Conservation (phyloP, 2,888 invertebrate genomes). For the Plagiodera versicolora region DNA sequence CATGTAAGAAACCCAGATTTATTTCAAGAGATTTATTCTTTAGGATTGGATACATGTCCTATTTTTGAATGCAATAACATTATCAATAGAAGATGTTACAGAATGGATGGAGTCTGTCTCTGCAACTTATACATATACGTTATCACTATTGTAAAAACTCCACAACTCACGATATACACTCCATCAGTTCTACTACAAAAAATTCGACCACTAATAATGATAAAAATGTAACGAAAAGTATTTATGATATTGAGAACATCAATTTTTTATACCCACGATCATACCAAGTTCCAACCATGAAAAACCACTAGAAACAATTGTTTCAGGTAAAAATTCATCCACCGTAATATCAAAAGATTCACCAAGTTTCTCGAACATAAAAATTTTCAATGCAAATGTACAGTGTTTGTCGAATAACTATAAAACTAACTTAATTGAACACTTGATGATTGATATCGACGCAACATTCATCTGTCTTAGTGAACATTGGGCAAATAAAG, state of each 20-base stretch:
- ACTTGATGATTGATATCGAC: conserved; percentile 4
- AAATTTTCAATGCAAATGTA: conserved; percentile 2
- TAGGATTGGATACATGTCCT: background rate
- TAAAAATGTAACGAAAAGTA: conserved; percentile 2
- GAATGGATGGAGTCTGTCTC: conserved; percentile 4
- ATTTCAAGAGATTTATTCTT: conserved; percentile 2
- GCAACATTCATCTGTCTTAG: conserved; percentile 2
- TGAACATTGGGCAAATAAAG: conserved; percentile 11
- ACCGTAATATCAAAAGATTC: background rate
- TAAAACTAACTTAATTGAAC: background rate
- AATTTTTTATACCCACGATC: conserved; percentile 2
- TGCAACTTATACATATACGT: background rate
- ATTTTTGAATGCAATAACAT: conserved; percentile 1
- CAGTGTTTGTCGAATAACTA: conserved; percentile 12
- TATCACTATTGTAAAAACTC: conserved; percentile 1
- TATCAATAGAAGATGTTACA: conserved; percentile 4
- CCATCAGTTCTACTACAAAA: background rate
- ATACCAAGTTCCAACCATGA: background rate
- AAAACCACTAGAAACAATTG: background rate
- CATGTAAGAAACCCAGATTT: conserved; percentile 3
- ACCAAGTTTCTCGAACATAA: background rate
- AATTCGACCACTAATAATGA: conserved; percentile 2
- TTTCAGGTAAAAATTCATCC: background rate
- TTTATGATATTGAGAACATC: background rate
- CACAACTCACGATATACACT: background rate